Base-by-base conservation (phyloP, 2,113 vertebrate species). In the Phyllostomus hastatus region DNA sequence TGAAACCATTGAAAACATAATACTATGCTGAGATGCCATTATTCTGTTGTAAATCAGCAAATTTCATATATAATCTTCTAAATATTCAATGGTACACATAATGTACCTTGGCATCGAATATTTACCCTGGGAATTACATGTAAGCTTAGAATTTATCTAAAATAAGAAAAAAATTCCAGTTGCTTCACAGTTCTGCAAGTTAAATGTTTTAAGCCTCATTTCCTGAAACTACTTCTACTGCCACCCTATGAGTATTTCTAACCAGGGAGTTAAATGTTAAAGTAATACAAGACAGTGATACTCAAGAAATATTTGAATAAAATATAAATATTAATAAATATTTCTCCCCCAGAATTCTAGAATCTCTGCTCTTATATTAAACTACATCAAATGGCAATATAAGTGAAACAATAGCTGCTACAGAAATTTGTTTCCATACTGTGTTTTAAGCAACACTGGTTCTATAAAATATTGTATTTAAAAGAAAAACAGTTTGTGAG, bases 261-360 rank as follows among this genome's bases (percentile, higher is more conserved):
- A 48, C 43, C 8, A 64, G 79, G 33, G 5, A 5, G 16, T 57
- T 86, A 48, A 59, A 3, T 66, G 5, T n/a, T 83, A 26, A 83
- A 92, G 24, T 73, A 52, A 90, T 64, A 70, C 4, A 69, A 86
- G 67, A 33, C 14, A 59, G 78, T 57, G 1, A 35, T 89, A 20
- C 4, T 19, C 17, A 15, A 35, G 17, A 93, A 84, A 31, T 66
- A 33, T 26, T 72, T 96, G 9, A 95, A 59, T 52, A 82, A 59
- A 48, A 64, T 33, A 38, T 41, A 76, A 96, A 88, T 91, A 80
- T 69, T 88, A 87, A 84, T 73, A n/a, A 92, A 52, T 69, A 84
- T 38, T 83, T 85, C 46, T 75, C 15, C 88, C 38, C 4, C 5
- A 48, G 24, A 38, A 79, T 75, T 20, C 12, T 35, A 76, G 33